Conservation (phyloP, 92 coral and sea anemone genomes). For the Epizoanthus ramosus region DNA sequence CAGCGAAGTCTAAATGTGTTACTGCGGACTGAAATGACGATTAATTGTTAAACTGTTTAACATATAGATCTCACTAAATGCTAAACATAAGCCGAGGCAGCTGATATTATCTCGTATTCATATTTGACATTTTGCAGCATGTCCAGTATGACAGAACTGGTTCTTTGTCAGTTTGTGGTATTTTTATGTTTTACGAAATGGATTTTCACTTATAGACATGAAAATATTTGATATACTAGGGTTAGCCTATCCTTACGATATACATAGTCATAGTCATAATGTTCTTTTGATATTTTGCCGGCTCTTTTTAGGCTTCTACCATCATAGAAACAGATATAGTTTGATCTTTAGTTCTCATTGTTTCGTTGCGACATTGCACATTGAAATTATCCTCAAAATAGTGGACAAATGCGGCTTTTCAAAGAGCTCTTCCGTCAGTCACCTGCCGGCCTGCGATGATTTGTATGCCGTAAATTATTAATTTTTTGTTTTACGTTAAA, state of each 20-base stretch:
- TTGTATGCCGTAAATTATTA: constrained; percentile 41
- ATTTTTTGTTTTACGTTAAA: constrained; percentile 38
- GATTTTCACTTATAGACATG: background rate
- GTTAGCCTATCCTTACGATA: no score
- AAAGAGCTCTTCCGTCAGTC: constrained; percentile 17
- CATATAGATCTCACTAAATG: background rate
- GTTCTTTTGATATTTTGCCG: background rate
- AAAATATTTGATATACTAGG: background rate
- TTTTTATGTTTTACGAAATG: background rate
- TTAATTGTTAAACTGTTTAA: background rate
- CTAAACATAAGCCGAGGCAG: constrained; percentile 20
- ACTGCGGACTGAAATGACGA: no score
- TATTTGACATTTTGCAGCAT: constrained; percentile 4
- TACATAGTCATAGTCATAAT: no score
- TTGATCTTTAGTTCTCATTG: constrained; percentile 32
- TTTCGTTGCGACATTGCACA: constrained; percentile 34
- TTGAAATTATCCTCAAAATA: constrained; percentile 42
- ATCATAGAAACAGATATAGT: constrained; percentile 3
- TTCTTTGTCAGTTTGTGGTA: constrained; percentile 10
- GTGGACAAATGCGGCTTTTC: constrained; percentile 41
- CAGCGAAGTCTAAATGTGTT: no score
- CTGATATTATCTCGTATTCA: constrained; percentile 21
- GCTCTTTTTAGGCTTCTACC: background rate
- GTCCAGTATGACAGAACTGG: constrained; percentile 2
- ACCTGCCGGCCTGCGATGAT: constrained; percentile 34